Base-by-base conservation (phyloP, 1,140 invertebrate genomes). In the Lasioglossum albipes region DNA sequence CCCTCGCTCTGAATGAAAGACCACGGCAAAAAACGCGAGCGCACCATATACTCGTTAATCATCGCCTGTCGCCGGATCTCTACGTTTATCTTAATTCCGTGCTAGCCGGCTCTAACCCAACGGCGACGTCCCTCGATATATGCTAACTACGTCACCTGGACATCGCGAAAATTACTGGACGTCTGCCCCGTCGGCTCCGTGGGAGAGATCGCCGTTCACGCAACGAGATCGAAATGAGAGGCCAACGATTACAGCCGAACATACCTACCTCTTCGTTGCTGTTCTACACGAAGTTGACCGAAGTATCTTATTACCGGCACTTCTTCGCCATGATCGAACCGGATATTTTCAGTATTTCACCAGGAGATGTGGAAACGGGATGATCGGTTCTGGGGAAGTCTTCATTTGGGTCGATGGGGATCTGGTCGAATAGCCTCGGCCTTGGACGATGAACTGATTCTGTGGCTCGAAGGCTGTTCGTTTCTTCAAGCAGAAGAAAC, bases 1-100 rank as follows among this genome's bases (percentile, higher is more conserved):
- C 66, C 18, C 36, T 36, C 36, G 10, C 16, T 12, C 65, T 22
- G 41, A 66, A 79, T 41, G 62, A 79, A 59, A 74, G 49, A 36
- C 22, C 9, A 27, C 16, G 9, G 45, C 54, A 72, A 78, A 78
- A 78, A 22, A 13, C 5, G 7, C 2, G 3, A 4, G 12, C 22
- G 20, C 20, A n/a, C 45, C 61, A 36, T 36, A 36, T 36, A 57
- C 76, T 73, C 76, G 76, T 79, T 79, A 79, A 79, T 79, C 77
- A 74, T 74, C 27, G n/a, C 31, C 20, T 3, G 27, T 4, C 57
- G 49, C 45, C 16, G 67, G 42, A 9, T n/a, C 57, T 62, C 22
- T 16, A 16, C 57, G 67, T 36, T 79, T 42, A 54, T 73, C 61
- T 79, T 54, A 70, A 49, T 77, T 61, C 67, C 52, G 22, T 59